Percentiles rank a stretch among this genome's conserved stretches.
These are phyloP conservation scores for Salvelinus namaycush DNA, from an alignment of 2,113 vertebrate genomes.

Conservation along the genomic window DNA sequence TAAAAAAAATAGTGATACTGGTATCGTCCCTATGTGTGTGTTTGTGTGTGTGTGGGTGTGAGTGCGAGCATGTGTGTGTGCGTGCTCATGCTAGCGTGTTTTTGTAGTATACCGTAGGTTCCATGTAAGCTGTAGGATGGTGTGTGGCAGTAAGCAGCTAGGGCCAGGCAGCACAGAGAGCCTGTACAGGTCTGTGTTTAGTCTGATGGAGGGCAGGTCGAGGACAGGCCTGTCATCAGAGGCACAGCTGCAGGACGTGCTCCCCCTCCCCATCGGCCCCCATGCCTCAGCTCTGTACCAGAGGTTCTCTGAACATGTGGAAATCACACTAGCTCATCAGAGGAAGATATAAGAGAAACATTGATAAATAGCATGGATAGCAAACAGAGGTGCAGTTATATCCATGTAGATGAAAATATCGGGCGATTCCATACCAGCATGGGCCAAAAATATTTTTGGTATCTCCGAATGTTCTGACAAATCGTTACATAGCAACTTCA, in stretches of 20 bases:
- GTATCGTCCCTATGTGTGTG: neutral
- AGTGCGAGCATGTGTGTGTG: neutral
- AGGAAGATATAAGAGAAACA: neutral
- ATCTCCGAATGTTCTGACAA: too few relatives aligned
- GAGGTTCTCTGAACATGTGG: slow-evolving; percentile 49
- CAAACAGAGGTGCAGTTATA: neutral
- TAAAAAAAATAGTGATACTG: too few relatives aligned
- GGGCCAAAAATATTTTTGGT: too few relatives aligned
- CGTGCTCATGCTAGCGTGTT: neutral
- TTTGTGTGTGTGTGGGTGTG: neutral
- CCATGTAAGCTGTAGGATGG: neutral
- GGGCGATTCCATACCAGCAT: too few relatives aligned
- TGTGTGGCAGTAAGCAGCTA: slow-evolving; percentile 11
- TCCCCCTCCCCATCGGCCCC: slow-evolving; percentile 30
- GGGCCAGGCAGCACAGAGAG: slow-evolving; percentile 32
- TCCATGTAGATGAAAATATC: slow-evolving; percentile 22
- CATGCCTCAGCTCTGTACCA: neutral
- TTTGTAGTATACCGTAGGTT: neutral
- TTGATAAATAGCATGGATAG: neutral
- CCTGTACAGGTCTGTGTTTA: slow-evolving; percentile 51
- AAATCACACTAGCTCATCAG: slow-evolving; percentile 50
- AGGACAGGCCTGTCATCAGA: slow-evolving; percentile 58
- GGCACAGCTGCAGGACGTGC: slow-evolving; percentile 69
- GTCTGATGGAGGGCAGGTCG: slow-evolving; percentile 50
- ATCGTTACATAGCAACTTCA: too few relatives aligned